A percentile compares a stretch with the other conserved stretches of the same genome.
phyloP scores from a whole-genome alignment of 1,140 invertebrate species.

The Octopus bimaculoides region DNA sequence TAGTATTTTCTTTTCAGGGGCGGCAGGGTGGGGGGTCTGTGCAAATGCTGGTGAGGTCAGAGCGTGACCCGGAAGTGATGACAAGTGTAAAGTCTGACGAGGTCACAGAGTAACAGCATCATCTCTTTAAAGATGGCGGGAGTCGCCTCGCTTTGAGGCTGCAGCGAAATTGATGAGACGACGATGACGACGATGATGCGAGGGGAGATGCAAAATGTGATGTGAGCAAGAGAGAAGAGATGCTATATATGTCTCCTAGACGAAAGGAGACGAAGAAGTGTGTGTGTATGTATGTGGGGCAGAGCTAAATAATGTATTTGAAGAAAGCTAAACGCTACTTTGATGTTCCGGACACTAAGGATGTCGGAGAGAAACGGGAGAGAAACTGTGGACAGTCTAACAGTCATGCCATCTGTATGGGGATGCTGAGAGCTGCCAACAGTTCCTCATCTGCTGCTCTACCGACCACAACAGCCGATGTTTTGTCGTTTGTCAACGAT shows the following conservation, averaged over 20 bases:
- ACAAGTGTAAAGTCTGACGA: slow-evolving; percentile 3
- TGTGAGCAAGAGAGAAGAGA: slow-evolving; percentile 6
- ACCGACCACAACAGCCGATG: slow-evolving; percentile 12
- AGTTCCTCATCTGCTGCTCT: not conserved
- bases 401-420: slow-evolving; percentile 22
- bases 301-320: slow-evolving; percentile 35
- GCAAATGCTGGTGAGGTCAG: slow-evolving; percentile 18
- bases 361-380: slow-evolving; percentile 22
- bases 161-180: not conserved
- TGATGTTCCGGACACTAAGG: slow-evolving; percentile 33
- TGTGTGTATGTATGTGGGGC: not conserved
- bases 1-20: not conserved
- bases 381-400: slow-evolving; percentile 25
- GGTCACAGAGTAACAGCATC: not conserved
- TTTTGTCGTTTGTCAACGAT: slow-evolving; percentile 3
- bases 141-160: not conserved
- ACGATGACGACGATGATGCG: slow-evolving; percentile 20
- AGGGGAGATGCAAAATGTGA: slow-evolving; percentile 24
- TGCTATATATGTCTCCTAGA: not conserved
- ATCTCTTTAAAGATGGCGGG: slow-evolving; percentile 3
- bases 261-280: not conserved
- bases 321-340: slow-evolving; percentile 38
- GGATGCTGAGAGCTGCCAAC: slow-evolving; percentile 20
- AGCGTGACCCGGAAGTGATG: slow-evolving; percentile 31
- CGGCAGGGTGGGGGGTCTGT: not conserved